These are phyloP conservation scores for Sinohyriopsis cumingii DNA, from an alignment of 2,888 invertebrate genomes.

Conservation along the genomic window DNA sequence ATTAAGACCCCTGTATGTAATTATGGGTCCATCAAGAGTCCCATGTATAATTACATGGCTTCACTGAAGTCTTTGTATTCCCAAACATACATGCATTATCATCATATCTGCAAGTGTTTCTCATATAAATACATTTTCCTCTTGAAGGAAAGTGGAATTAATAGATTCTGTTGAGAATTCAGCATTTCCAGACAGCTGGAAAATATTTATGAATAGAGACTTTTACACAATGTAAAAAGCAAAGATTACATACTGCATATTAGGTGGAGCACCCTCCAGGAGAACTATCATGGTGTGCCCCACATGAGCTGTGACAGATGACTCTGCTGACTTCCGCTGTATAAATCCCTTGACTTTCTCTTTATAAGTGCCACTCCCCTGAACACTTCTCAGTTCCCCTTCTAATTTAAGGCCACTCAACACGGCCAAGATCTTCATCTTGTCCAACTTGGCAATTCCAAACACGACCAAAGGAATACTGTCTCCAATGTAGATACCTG, in stretches of 20 bases:
- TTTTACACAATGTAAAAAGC: too few relatives aligned
- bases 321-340: slow-evolving; percentile 69
- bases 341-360: slow-evolving; percentile 78
- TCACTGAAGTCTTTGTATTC: too few relatives aligned
- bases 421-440: slow-evolving; percentile 80
- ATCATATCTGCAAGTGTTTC: too few relatives aligned
- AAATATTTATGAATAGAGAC: too few relatives aligned
- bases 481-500: slow-evolving; percentile 70
- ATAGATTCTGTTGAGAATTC: too few relatives aligned
- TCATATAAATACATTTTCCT: too few relatives aligned
- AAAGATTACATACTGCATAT: slow-evolving; percentile 82
- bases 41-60: too few relatives aligned
- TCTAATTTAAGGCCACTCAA: slow-evolving; percentile 94
- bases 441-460: slow-evolving; percentile 86
- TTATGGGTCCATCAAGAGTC: too few relatives aligned
- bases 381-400: slow-evolving; percentile 92
- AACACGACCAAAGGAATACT: slow-evolving; percentile 78
- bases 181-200: too few relatives aligned
- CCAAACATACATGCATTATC: too few relatives aligned
- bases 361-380: slow-evolving; percentile 92
- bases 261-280: slow-evolving; percentile 90
- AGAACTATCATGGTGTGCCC: slow-evolving; percentile 93
- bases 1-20: too few relatives aligned
- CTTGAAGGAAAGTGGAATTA: too few relatives aligned
- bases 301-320: slow-evolving; percentile 84